Percentiles rank a stretch among this genome's conserved stretches.
These are phyloP conservation scores for Delphinapterus leucas DNA, from an alignment of 2,113 vertebrate species.

Conservation along the genomic window DNA sequence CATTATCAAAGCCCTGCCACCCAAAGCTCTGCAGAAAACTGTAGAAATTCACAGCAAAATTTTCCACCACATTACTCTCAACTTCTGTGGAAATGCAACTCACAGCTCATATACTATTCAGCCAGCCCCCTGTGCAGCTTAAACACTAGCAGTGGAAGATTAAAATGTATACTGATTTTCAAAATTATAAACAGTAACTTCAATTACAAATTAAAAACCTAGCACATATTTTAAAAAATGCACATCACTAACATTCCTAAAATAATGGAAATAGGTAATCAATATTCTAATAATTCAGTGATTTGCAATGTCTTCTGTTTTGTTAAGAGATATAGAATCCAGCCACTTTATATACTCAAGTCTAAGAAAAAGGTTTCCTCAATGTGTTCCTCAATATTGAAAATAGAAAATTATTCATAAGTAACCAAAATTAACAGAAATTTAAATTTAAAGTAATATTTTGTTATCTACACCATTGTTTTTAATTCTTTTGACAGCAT, in stretches of 20 bases:
- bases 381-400: not conserved
- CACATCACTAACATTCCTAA: slow-evolving; percentile 28
- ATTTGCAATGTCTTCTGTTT: slow-evolving; percentile 13
- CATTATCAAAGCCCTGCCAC: slow-evolving; percentile 18
- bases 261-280: slow-evolving; percentile 15
- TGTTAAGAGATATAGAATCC: not conserved
- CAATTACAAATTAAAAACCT: slow-evolving; percentile 17
- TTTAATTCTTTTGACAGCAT: slow-evolving; percentile 29
- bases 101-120: not conserved
- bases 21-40: slow-evolving; percentile 13
- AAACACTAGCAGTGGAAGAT: not conserved
- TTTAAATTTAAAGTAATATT: slow-evolving; percentile 29
- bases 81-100: slow-evolving; percentile 35
- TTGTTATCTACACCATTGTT: not conserved
- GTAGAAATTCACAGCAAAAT: slow-evolving; percentile 39
- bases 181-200: slow-evolving; percentile 40
- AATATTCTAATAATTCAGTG: slow-evolving; percentile 25
- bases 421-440: slow-evolving; percentile 21
- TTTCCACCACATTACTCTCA: slow-evolving; percentile 37
- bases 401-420: not conserved
- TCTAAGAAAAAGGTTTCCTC: not conserved
- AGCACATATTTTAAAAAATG: slow-evolving; percentile 21
- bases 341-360: not conserved
- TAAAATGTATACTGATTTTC: slow-evolving; percentile 11
- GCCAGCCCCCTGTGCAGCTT: not conserved